Percentiles rank a stretch among this genome's conserved stretches.
Conservation (phyloP, 2,888 invertebrate species). For the Thera britannica region DNA sequence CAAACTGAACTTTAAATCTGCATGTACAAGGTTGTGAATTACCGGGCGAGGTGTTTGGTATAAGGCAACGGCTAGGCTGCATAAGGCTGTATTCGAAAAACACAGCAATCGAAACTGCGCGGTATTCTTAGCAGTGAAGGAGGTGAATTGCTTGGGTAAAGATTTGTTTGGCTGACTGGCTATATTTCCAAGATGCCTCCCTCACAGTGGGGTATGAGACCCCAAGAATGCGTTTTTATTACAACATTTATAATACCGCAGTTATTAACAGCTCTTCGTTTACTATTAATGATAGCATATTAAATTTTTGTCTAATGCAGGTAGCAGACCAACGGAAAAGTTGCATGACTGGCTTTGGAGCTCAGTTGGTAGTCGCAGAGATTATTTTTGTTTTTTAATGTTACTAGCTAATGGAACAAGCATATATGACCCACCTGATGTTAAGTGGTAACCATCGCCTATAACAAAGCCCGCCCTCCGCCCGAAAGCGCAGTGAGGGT, state of each 20-base stretch:
- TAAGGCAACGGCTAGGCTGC: background rate
- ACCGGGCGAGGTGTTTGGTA: background rate
- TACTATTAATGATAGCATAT: slow-evolving; percentile 72
- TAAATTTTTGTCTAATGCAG: slow-evolving; percentile 57
- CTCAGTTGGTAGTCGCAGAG: too few relatives aligned
- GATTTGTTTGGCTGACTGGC: slow-evolving; percentile 28
- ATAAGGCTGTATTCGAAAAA: slow-evolving; percentile 19
- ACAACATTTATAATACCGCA: slow-evolving; percentile 66
- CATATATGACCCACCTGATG: too few relatives aligned
- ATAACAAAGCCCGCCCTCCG: too few relatives aligned
- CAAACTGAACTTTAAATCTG: slow-evolving; percentile 12
- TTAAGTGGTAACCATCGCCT: too few relatives aligned
- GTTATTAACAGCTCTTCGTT: slow-evolving; percentile 74
- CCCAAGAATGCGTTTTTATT: slow-evolving; percentile 73
- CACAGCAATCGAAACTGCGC: slow-evolving; percentile 25
- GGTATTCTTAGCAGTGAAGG: slow-evolving; percentile 17
- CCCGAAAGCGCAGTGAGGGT: too few relatives aligned
- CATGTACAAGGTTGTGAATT: slow-evolving; percentile 12
- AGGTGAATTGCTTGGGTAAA: slow-evolving; percentile 29
- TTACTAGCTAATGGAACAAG: too few relatives aligned
- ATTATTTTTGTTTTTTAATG: too few relatives aligned
- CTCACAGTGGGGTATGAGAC: slow-evolving; percentile 73
- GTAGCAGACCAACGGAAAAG: background rate
- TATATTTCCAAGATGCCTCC: slow-evolving; percentile 62
- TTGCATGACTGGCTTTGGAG: too few relatives aligned